phyloP scores from a whole-genome alignment of 1,140 invertebrate species.

The Scaptomyza pallida region DNA sequence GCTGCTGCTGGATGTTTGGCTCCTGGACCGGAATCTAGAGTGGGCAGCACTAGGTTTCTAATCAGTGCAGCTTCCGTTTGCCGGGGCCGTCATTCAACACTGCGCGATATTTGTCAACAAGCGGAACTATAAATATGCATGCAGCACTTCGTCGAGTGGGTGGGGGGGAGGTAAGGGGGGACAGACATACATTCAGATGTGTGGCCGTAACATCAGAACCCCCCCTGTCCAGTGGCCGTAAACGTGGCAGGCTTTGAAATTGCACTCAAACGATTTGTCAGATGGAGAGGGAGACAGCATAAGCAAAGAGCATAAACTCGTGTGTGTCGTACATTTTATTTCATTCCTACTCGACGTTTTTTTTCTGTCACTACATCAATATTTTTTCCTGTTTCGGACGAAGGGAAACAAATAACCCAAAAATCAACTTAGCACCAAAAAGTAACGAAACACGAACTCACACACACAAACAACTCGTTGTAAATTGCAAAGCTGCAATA shows the following conservation, averaged over 20 bases:
- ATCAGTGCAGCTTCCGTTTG: slow-evolving; percentile 76
- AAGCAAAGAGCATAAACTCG: too few relatives aligned
- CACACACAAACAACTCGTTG: neutral
- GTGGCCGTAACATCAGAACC: neutral
- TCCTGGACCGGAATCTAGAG: slow-evolving; percentile 39
- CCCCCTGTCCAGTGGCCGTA: slow-evolving; percentile 1
- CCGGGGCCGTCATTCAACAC: slow-evolving; percentile 66
- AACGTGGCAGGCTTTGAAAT: slow-evolving; percentile 60
- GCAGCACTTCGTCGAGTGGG: slow-evolving; percentile 13
- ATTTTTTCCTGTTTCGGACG: slow-evolving; percentile 31
- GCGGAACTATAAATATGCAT: slow-evolving; percentile 81
- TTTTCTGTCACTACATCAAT: slow-evolving; percentile 55
- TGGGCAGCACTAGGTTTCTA: slow-evolving; percentile 71
- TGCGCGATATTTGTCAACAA: slow-evolving; percentile 79
- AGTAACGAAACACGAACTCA: neutral
- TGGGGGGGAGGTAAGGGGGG: neutral
- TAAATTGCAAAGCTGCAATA: slow-evolving; percentile 41
- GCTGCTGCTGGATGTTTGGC: neutral
- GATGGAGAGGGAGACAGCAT: slow-evolving; percentile 29
- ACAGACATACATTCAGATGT: too few relatives aligned
- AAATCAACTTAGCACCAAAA: slow-evolving; percentile 10
- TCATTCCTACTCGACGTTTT: slow-evolving; percentile 45
- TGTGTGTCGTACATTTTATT: slow-evolving; percentile 54
- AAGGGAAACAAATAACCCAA: slow-evolving; percentile 29
- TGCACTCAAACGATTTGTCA: slow-evolving; percentile 53